phyloP scores from a whole-genome alignment of 2,113 vertebrate genomes.

The Noctilio leporinus region DNA sequence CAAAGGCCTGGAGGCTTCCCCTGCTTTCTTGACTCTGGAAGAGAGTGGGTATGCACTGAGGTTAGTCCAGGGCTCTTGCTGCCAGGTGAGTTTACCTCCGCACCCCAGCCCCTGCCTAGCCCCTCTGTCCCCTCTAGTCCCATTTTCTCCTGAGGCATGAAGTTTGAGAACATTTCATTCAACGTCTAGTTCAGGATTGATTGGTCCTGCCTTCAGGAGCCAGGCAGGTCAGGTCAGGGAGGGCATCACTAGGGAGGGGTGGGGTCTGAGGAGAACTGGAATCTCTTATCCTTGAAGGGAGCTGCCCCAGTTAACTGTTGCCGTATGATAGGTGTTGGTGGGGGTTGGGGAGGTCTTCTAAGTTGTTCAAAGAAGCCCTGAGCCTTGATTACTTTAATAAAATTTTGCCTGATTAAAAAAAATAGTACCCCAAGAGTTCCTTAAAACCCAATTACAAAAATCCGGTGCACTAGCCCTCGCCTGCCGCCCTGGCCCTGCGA shows the following conservation, averaged over 20 bases:
- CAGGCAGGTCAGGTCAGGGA: background rate
- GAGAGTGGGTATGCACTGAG: background rate
- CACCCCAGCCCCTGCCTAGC: background rate
- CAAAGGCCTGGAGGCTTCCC: background rate
- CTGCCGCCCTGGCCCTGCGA: rapidly evolving
- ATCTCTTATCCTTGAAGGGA: background rate
- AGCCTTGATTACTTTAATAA: background rate
- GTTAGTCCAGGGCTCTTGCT: background rate
- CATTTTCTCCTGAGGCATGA: background rate
- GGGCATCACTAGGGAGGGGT: background rate
- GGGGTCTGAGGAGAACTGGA: background rate
- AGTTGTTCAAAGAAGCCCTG: background rate
- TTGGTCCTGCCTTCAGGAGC: background rate
- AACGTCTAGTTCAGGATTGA: background rate
- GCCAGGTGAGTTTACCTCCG: background rate
- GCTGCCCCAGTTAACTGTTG: background rate
- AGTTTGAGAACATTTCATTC: background rate
- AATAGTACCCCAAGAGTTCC: background rate
- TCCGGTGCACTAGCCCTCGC: background rate
- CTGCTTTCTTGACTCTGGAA: background rate
- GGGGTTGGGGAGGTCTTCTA: background rate
- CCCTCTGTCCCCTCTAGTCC: background rate
- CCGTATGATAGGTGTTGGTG: background rate
- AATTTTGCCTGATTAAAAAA: background rate
- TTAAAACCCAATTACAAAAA: background rate